Evolutionary conservation across 2,888 invertebrate species (phyloP).

Genomic region (Acronicta alni): DNA sequence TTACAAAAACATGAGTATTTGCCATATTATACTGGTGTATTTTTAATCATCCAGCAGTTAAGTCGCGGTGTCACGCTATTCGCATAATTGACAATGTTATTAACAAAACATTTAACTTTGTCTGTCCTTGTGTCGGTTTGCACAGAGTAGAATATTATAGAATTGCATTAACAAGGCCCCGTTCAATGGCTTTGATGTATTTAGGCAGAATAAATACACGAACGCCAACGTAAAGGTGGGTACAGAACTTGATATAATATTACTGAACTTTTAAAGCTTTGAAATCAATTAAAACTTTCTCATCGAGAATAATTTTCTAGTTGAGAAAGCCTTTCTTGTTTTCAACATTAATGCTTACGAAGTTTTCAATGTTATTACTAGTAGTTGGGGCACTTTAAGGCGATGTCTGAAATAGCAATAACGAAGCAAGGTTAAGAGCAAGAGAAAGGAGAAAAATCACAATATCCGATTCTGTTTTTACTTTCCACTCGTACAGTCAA

Average conservation of each 20-base stretch:
- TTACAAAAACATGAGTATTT: slow-evolving; percentile 1
- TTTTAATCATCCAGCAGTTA: not conserved
- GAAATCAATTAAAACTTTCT: not conserved
- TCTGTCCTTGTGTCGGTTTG: slow-evolving; percentile 66
- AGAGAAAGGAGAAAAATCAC: too few relatives aligned
- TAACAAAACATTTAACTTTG: slow-evolving; percentile 52
- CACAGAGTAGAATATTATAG: slow-evolving; percentile 48
- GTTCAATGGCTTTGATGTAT: slow-evolving; percentile 34
- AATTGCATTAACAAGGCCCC: slow-evolving; percentile 55
- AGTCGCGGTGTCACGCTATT: slow-evolving; percentile 12
- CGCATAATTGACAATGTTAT: slow-evolving; percentile 53
- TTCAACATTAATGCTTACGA: too few relatives aligned
- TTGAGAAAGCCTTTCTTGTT: too few relatives aligned
- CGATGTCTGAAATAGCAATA: too few relatives aligned
- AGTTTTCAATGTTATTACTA: too few relatives aligned
- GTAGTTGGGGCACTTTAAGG: too few relatives aligned
- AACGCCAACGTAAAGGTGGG: slow-evolving; percentile 22
- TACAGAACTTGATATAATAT: slow-evolving; percentile 21
- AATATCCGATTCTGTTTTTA: too few relatives aligned
- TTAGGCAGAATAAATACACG: slow-evolving; percentile 50
- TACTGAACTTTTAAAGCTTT: not conserved
- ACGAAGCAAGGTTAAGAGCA: too few relatives aligned
- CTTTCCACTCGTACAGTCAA: too few relatives aligned
- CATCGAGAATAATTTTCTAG: too few relatives aligned
- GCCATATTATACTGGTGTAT: not conserved